Evolutionary conservation across 2,113 vertebrate species (phyloP).

Genomic region (Calyptommatus sinebrachiatus): DNA sequence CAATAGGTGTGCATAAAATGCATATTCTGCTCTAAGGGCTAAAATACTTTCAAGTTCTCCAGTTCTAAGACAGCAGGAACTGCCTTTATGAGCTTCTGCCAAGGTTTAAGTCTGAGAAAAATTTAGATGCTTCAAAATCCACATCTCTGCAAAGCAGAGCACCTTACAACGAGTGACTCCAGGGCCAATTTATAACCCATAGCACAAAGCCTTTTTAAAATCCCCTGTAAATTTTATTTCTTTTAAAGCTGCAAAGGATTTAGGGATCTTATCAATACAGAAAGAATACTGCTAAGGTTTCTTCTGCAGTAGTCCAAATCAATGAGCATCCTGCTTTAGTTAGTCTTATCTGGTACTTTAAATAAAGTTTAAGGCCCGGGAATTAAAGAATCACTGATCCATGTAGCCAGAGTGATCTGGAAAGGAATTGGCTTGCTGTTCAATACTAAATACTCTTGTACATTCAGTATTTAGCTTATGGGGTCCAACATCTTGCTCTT

Average conservation of each 20-base stretch:
- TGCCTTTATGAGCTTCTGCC: neutral
- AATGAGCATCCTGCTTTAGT: slow-evolving; percentile 6
- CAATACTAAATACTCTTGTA: neutral
- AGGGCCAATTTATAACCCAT: slow-evolving; percentile 11
- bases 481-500: neutral
- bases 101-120: neutral
- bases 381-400: slow-evolving; percentile 5
- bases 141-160: neutral
- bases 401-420: neutral
- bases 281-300: slow-evolving; percentile 9
- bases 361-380: slow-evolving; percentile 13
- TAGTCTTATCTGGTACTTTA: slow-evolving; percentile 14
- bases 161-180: neutral
- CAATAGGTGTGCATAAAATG: no score
- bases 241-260: slow-evolving; percentile 26
- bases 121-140: neutral
- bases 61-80: no score
- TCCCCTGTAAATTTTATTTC: slow-evolving; percentile 21
- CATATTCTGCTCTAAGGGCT: no score
- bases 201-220: slow-evolving; percentile 3
- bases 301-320: neutral
- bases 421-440: slow-evolving; percentile 5
- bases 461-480: neutral
- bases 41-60: no score
- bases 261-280: slow-evolving; percentile 14